These are phyloP conservation scores for Piaya cayana DNA, from an alignment of 2,113 vertebrate species.

Conservation along the genomic window DNA sequence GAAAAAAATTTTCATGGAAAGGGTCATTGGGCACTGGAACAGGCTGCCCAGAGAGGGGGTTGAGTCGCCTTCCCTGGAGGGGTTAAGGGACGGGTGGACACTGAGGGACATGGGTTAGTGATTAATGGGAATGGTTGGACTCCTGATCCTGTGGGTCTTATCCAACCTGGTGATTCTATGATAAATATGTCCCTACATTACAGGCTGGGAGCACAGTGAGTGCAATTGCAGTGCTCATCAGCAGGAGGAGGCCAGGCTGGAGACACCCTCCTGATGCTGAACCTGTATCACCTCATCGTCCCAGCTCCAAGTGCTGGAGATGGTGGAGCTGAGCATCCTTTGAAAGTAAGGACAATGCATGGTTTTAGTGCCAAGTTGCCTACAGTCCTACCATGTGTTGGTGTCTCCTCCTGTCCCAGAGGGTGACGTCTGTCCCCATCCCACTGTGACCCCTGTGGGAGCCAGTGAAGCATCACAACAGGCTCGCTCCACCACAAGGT, in stretches of 20 bases:
- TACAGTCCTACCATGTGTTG: too few species aligned
- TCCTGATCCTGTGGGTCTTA: too few species aligned
- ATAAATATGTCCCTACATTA: neutral
- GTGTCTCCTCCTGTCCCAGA: neutral
- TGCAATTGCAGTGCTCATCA: neutral
- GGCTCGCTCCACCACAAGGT: neutral
- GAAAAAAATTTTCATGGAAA: too few species aligned
- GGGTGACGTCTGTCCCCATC: fast-evolving
- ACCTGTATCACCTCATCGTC: neutral
- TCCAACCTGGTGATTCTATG: too few species aligned
- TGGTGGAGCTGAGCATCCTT: neutral
- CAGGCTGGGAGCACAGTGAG: neutral
- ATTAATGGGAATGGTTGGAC: too few species aligned
- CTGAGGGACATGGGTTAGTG: too few species aligned
- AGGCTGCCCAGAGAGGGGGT: too few species aligned
- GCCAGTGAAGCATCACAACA: fast-evolving
- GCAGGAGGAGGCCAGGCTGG: neutral
- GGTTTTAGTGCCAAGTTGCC: too few species aligned
- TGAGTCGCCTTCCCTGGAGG: too few species aligned
- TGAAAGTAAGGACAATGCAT: neutral
- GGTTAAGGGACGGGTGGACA: too few species aligned
- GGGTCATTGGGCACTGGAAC: too few species aligned
- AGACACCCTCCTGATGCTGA: fast-evolving
- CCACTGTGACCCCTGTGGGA: neutral
- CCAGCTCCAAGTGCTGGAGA: neutral